Evolutionary conservation across 2,888 invertebrate genomes (phyloP).

Genomic region (Drosophila leonis): DNA sequence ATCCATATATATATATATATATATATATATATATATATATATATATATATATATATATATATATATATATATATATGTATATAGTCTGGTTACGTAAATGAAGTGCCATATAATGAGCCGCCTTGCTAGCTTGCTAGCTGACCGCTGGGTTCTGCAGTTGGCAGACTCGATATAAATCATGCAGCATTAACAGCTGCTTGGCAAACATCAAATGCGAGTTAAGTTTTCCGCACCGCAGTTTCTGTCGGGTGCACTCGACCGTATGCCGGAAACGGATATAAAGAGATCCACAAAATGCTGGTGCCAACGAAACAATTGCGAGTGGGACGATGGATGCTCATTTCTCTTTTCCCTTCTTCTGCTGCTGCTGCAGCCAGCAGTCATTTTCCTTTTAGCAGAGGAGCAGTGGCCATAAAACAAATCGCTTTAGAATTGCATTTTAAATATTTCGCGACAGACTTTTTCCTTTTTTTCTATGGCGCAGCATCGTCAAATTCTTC

Average conservation of each 20-base stretch:
- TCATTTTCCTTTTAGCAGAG: constrained; percentile 6
- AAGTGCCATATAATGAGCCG: constrained; percentile 69
- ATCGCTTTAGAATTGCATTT: constrained; percentile 76
- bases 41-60: not conserved
- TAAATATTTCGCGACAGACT: constrained; percentile 65
- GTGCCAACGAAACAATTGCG: constrained; percentile 66
- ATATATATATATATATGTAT: not conserved
- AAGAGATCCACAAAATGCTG: constrained; percentile 61
- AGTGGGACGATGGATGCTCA: constrained; percentile 8
- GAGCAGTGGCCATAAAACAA: constrained; percentile 63
- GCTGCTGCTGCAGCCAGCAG: not conserved
- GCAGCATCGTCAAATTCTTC: not conserved
- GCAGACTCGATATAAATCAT: constrained; percentile 77
- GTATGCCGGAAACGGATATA: constrained; percentile 54
- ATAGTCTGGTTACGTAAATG: constrained; percentile 24
- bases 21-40: not conserved
- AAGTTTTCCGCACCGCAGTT: constrained; percentile 68
- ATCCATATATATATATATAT: not conserved
- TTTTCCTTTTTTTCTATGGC: not conserved
- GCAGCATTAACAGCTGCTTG: constrained; percentile 83
- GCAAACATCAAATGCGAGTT: constrained; percentile 80
- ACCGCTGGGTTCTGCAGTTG: constrained; percentile 44
- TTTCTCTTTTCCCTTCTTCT: not conserved
- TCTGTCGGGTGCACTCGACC: constrained; percentile 49
- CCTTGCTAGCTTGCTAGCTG: constrained; percentile 30